Percentiles rank a stretch among this genome's conserved stretches.
These are phyloP conservation scores for Triplophysa siluroides DNA, from an alignment of 2,113 vertebrate species.

Conservation along the genomic window DNA sequence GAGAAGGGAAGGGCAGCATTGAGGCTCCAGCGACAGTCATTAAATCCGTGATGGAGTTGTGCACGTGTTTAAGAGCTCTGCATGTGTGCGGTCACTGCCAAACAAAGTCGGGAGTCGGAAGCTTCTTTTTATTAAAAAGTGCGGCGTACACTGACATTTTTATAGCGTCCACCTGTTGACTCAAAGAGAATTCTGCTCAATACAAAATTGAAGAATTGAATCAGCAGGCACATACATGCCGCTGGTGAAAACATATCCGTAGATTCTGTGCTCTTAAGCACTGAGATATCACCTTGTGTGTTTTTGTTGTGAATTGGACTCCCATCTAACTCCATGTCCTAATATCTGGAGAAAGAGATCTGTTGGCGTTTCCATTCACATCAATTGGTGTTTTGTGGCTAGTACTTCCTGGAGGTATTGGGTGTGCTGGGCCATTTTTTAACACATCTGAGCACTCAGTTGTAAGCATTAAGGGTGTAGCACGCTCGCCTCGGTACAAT, in stretches of 20 bases:
- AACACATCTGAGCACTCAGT: too few species aligned
- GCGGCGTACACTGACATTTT: constrained; percentile 13
- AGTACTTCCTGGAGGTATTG: too few species aligned
- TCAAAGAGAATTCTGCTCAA: constrained; percentile 23
- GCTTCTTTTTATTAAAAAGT: not conserved
- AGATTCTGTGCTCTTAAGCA: not conserved
- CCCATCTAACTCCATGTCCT: too few species aligned
- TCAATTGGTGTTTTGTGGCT: not conserved
- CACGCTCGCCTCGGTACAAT: too few species aligned
- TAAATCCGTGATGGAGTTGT: constrained; percentile 38
- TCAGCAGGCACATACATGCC: not conserved
- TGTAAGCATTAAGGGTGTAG: too few species aligned
- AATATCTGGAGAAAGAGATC: not conserved
- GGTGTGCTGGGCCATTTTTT: too few species aligned
- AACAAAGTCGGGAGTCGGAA: constrained; percentile 22
- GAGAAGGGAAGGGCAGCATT: constrained; percentile 41
- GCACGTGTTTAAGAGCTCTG: constrained; percentile 4
- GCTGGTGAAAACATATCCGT: not conserved
- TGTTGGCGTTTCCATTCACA: not conserved
- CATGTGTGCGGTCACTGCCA: not conserved
- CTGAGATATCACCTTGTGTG: not conserved
- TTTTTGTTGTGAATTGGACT: not conserved
- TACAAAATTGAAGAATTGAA: constrained; percentile 19
- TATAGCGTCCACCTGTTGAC: constrained; percentile 22
- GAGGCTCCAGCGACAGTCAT: constrained; percentile 45